Evolutionary conservation across 2,888 invertebrate genomes (phyloP), one percentile per base, ranked within the genome.

Genomic region (Hipparchia semele): DNA sequence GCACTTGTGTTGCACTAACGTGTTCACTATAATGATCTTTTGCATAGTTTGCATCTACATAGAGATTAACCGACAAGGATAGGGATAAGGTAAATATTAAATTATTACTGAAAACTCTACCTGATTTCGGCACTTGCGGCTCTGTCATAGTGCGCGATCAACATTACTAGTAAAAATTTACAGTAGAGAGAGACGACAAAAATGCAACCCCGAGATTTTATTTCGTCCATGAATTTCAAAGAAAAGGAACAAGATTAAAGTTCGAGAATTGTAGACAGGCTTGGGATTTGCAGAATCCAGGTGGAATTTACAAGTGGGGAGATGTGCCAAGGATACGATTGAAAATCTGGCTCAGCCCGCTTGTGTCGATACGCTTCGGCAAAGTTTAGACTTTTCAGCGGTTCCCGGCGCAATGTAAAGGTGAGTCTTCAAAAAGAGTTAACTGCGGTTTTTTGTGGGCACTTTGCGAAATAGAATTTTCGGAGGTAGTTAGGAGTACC

Each of bases 231-330:
- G 68, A 70, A 75, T 70, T 72, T 67, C 49, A 71, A 64, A 70
- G 66, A 68, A 77, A 77, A 76, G 68, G 70, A 79, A 78, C 76
- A 77, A 77, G 79, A 79, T 79, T 79, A 77, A 79, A 79, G 79
- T 75, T 76, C 76, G 76, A 75, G 74, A 76, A 76, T 76, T 74
- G 76, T 73, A 74, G 75, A 75, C 78, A 76, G 77, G 77, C 76
- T 73, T 72, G 76, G 75, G 77, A 75, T 79, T 78, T 77, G 73
- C 71, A 67, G 77, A 77, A 78, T 76, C 78, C 78, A 79, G 75
- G 77, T 77, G 77, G 79, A 79, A 79, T 79, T 79, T 78, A 77
- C 79, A 76, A 77, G 73, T 72, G 75, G 74, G 75, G 72, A 75
- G 76, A 75, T 78, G 73, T 74, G 77, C 75, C 71, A 73, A 67